A percentile compares a stretch with the other conserved stretches of the same genome.
Conservation (phyloP, 2,113 vertebrate species). For the Gasterosteus nipponicus region DNA sequence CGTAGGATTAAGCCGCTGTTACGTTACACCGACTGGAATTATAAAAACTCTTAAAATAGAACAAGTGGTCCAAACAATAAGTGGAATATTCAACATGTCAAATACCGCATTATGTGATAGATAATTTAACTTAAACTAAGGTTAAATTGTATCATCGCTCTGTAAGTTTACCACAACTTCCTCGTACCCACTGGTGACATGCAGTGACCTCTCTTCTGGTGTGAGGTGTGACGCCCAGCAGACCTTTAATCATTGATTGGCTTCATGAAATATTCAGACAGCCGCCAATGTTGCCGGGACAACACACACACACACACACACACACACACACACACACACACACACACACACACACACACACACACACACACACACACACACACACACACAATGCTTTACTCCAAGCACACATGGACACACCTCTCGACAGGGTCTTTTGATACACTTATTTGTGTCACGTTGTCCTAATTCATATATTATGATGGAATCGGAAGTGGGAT, state of each 20-base stretch:
- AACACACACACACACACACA: neutral
- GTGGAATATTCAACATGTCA: neutral
- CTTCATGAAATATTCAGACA: constrained; percentile 66
- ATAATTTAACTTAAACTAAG: neutral
- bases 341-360: neutral
- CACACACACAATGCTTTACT: constrained; percentile 20
- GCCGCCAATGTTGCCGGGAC: constrained; percentile 40
- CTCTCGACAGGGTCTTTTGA: constrained; percentile 27
- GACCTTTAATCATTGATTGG: constrained; percentile 76
- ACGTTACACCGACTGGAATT: too few relatives aligned
- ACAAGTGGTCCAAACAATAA: neutral
- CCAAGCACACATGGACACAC: constrained; percentile 5
- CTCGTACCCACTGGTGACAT: neutral
- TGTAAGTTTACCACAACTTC: neutral
- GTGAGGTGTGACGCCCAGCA: constrained; percentile 55
- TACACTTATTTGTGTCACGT: constrained; percentile 23
- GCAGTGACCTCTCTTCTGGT: constrained; percentile 21
- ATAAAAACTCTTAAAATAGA: neutral
- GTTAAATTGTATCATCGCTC: neutral
- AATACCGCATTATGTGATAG: neutral
- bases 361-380: constrained; percentile 8
- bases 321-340: constrained; percentile 17
- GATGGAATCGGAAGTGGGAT: neutral
- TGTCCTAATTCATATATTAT: constrained; percentile 9
- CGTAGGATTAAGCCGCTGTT: neutral